Evolutionary conservation across 1,140 invertebrate species (phyloP).

Genomic region (Reticulitermes speratus): DNA sequence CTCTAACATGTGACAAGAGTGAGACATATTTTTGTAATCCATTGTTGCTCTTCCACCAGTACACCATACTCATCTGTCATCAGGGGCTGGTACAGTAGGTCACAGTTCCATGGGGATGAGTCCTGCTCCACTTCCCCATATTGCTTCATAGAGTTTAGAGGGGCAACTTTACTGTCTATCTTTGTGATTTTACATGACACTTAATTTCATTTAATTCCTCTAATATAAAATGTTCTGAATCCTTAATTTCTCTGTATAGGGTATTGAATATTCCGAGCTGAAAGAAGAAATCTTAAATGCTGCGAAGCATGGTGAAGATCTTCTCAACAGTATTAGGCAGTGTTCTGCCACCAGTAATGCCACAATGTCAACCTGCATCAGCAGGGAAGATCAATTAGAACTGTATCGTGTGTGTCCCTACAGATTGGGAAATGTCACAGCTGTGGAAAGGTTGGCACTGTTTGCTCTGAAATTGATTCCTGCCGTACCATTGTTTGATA

Average conservation of each 20-base stretch:
- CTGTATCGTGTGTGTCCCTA: constrained; percentile 38
- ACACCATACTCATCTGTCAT: no score
- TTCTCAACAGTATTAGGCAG: constrained; percentile 67
- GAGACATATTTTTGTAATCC: no score
- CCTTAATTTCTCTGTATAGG: constrained; percentile 28
- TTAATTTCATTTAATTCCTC: no score
- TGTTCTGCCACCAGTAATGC: constrained; percentile 22
- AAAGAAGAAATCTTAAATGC: constrained; percentile 80
- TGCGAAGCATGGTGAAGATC: constrained; percentile 78
- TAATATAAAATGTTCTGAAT: not conserved
- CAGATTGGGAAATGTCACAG: constrained; percentile 84
- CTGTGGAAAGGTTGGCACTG: constrained; percentile 76
- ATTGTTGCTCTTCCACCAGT: no score
- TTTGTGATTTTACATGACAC: no score
- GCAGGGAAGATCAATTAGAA: constrained; percentile 22
- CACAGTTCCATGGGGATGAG: no score
- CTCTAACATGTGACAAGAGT: no score
- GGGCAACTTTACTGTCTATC: no score
- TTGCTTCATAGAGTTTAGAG: no score
- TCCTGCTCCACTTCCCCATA: no score
- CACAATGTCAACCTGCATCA: not conserved
- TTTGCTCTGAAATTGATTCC: not conserved
- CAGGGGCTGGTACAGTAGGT: no score
- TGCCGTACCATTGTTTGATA: not conserved
- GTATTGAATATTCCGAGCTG: constrained; percentile 61